Evolutionary conservation across 2,888 invertebrate genomes (phyloP).

Genomic region (Nebria brevicollis): DNA sequence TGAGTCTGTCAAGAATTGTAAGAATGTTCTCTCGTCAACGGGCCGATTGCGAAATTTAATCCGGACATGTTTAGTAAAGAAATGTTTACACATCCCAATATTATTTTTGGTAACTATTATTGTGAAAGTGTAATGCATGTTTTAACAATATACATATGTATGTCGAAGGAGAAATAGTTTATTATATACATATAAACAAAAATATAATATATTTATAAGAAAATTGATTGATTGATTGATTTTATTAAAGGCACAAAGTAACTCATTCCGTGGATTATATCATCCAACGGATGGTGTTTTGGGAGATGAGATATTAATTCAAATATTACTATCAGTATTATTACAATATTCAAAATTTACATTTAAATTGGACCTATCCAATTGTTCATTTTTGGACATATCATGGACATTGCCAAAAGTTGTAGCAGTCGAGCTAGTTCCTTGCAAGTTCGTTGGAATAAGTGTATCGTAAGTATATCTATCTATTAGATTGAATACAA

Average conservation of each 20-base stretch:
- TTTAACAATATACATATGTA: too few species aligned
- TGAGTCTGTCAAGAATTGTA: slow-evolving; percentile 61
- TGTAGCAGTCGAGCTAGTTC: slow-evolving; percentile 69
- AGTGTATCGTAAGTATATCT: slow-evolving; percentile 65
- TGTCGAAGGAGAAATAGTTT: too few species aligned
- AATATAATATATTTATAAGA: slow-evolving; percentile 52
- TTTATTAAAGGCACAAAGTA: slow-evolving; percentile 38
- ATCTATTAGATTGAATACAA: background rate
- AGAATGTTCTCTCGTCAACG: slow-evolving; percentile 60
- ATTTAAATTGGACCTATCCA: slow-evolving; percentile 67
- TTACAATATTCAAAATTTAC: slow-evolving; percentile 65
- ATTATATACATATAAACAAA: too few species aligned
- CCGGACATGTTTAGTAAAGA: slow-evolving; percentile 64
- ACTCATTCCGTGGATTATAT: slow-evolving; percentile 50
- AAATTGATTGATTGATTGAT: slow-evolving; percentile 56
- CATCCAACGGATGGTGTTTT: slow-evolving; percentile 64
- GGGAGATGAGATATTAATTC: slow-evolving; percentile 71
- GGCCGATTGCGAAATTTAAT: slow-evolving; percentile 66
- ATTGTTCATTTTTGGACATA: slow-evolving; percentile 71
- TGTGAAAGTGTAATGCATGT: too few species aligned
- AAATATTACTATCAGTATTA: slow-evolving; percentile 69
- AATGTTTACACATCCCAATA: slow-evolving; percentile 67
- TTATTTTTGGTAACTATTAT: slow-evolving; percentile 63
- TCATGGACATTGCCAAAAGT: slow-evolving; percentile 71
- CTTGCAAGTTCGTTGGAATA: slow-evolving; percentile 70